These are phyloP conservation scores for Ceuthmochares aereus DNA, from an alignment of 2,113 vertebrate species.

Conservation along the genomic window DNA sequence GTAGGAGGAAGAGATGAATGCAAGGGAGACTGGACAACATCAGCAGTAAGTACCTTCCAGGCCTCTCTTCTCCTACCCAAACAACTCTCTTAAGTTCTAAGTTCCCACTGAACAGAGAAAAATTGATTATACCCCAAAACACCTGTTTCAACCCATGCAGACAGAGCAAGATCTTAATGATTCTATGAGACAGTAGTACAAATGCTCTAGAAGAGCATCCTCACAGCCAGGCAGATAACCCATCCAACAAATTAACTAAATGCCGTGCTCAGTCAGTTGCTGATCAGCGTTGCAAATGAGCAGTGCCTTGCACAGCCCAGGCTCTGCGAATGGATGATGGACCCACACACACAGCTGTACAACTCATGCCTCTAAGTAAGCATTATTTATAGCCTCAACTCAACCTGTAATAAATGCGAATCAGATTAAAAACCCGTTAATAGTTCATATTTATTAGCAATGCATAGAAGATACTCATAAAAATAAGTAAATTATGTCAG, in stretches of 20 bases:
- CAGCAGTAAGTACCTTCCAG: background rate
- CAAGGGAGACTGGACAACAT: background rate
- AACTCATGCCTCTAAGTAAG: slow-evolving; percentile 8
- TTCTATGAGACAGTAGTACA: accelerated
- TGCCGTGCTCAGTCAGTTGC: background rate
- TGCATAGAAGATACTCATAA: slow-evolving; percentile 54
- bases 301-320: background rate
- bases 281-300: background rate
- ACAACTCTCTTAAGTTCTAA: background rate
- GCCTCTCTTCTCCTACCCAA: background rate
- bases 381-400: slow-evolving; percentile 70
- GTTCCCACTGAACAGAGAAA: background rate
- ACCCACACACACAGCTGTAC: background rate
- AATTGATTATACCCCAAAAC: background rate
- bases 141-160: background rate
- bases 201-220: background rate
- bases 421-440: slow-evolving; percentile 73
- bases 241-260: background rate
- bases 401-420: slow-evolving; percentile 60
- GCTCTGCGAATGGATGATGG: background rate
- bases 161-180: background rate
- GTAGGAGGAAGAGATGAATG: background rate
- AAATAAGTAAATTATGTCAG: slow-evolving; percentile 71
- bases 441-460: slow-evolving; percentile 73
- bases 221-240: background rate